Percentiles rank a stretch among this genome's conserved stretches.
phyloP scores from a whole-genome alignment of 2,888 invertebrate species.

The Nemoura dubitans region DNA sequence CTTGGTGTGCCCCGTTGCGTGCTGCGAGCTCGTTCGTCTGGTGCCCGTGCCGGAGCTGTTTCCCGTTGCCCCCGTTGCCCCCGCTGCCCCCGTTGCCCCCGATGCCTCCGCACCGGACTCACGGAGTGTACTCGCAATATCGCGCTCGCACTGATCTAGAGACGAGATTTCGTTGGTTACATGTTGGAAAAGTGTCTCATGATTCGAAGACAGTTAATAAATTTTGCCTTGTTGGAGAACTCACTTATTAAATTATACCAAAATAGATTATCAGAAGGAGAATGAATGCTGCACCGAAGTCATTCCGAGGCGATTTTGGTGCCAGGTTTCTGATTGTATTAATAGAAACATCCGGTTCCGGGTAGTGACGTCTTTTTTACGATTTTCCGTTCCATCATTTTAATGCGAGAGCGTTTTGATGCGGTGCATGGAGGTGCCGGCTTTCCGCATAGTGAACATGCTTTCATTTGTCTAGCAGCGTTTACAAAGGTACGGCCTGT shows the following conservation, averaged over 20 bases:
- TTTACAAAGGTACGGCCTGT: background rate
- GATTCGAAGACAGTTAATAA: background rate
- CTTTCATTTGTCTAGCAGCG: background rate
- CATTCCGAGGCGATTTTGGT: background rate
- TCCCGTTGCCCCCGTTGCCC: background rate
- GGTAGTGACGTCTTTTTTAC: background rate
- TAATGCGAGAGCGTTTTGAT: background rate
- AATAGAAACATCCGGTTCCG: slow-evolving; percentile 3
- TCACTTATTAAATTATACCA: background rate
- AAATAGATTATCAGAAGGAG: background rate
- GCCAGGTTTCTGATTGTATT: background rate
- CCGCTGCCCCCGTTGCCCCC: no score
- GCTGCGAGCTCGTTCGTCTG: background rate
- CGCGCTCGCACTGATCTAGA: background rate
- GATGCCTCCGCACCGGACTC: background rate
- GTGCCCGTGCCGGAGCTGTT: background rate
- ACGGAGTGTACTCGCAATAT: background rate
- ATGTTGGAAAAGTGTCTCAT: background rate
- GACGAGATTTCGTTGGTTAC: background rate
- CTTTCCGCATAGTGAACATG: background rate
- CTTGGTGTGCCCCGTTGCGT: background rate
- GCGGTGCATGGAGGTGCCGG: background rate
- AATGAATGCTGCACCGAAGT: background rate
- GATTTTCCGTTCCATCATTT: background rate
- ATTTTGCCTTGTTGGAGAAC: background rate